phyloP scores from a whole-genome alignment of 2,113 vertebrate genomes.

The Spea multiplicata region DNA sequence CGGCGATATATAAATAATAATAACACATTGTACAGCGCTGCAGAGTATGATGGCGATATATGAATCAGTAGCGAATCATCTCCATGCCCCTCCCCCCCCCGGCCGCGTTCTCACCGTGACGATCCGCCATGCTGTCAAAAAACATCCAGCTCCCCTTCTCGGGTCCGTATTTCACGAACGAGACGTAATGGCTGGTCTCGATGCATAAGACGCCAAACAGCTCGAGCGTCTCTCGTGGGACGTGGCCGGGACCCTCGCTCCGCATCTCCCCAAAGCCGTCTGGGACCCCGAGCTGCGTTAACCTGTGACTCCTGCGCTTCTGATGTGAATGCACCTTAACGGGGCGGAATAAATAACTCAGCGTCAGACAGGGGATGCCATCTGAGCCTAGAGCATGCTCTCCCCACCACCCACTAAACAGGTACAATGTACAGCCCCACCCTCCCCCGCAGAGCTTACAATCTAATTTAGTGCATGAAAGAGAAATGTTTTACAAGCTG shows the following conservation, averaged over 20 bases:
- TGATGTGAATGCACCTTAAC: slow-evolving; percentile 76
- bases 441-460: not conserved
- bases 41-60: no score
- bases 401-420: not conserved
- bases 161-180: slow-evolving; percentile 80
- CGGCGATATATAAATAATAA: no score
- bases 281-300: slow-evolving; percentile 57
- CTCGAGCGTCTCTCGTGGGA: slow-evolving; percentile 75
- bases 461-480: not conserved
- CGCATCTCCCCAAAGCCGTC: slow-evolving; percentile 52
- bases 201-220: slow-evolving; percentile 87
- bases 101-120: slow-evolving; percentile 66
- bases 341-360: not conserved
- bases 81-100: not conserved
- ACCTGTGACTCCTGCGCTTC: slow-evolving; percentile 59
- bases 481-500: no score
- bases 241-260: not conserved
- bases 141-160: slow-evolving; percentile 78
- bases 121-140: slow-evolving; percentile 91
- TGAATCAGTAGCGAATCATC: no score
- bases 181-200: slow-evolving; percentile 88
- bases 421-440: not conserved
- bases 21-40: no score
- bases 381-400: no score
- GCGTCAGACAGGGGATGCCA: not conserved